Percentiles rank a stretch among this genome's conserved stretches.
phyloP scores from a whole-genome alignment of 1,140 invertebrate species.

The Araneus ventricosus region DNA sequence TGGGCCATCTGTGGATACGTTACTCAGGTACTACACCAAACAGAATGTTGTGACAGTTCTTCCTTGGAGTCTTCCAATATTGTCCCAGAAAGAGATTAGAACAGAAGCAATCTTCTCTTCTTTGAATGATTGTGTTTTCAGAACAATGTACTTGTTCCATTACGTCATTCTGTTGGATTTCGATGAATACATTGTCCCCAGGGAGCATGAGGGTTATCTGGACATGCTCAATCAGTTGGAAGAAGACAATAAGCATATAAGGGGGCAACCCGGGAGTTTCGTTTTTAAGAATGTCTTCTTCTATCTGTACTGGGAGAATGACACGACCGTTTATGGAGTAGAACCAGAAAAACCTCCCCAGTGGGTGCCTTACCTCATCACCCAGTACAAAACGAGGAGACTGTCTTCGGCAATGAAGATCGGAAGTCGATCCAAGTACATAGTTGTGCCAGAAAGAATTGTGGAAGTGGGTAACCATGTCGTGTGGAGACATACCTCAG shows the following conservation, averaged over 20 bases:
- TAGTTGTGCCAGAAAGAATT: conserved; percentile 89
- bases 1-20: conserved; percentile 84
- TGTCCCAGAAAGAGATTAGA: conserved; percentile 93
- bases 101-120: conserved; percentile 95
- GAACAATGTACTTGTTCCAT: conserved; percentile 89
- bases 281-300: conserved; percentile 95
- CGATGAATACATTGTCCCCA: conserved; percentile 93
- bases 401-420: conserved; percentile 43
- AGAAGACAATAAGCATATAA: conserved; percentile 49
- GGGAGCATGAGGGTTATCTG: conserved; percentile 56
- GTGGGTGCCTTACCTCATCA: conserved; percentile 64
- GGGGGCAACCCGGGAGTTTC: conserved; percentile 79
- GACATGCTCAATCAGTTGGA: conserved; percentile 56
- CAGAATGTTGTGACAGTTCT: conserved; percentile 87
- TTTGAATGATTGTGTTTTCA: conserved; percentile 94
- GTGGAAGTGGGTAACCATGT: conserved; percentile 85
- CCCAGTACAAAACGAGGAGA: conserved; percentile 74
- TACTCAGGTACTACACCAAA: conserved; percentile 87
- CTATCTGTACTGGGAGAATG: conserved; percentile 86
- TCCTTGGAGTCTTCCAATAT: conserved; percentile 91
- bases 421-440: conserved; percentile 94
- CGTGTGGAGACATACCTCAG: conserved; percentile 88
- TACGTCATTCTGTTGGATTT: conserved; percentile 93
- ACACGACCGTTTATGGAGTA: conserved; percentile 60
- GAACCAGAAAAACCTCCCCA: conserved; percentile 68